Conservation (phyloP, 2,888 invertebrate species). For the Abrostola tripartita region DNA sequence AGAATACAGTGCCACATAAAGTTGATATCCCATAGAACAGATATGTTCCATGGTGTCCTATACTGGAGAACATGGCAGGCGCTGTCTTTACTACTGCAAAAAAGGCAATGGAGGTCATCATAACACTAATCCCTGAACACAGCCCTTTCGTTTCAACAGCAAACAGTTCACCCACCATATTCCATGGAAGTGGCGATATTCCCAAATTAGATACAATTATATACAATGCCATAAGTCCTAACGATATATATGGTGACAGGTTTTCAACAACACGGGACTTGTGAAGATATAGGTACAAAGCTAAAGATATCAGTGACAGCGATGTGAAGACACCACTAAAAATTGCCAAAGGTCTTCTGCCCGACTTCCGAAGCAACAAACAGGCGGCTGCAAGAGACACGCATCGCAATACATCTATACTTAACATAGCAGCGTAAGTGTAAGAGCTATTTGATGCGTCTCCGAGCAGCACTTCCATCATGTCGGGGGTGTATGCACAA, state of each 20-base stretch:
- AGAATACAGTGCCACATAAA: constrained; percentile 88
- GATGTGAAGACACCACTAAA: constrained; percentile 90
- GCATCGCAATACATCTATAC: constrained; percentile 90
- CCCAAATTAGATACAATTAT: constrained; percentile 89
- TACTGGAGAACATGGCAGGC: constrained; percentile 87
- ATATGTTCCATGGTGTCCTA: constrained; percentile 90
- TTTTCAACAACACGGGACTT: constrained; percentile 64
- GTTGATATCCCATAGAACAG: constrained; percentile 89
- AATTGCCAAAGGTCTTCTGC: constrained; percentile 90
- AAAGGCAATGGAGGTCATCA: constrained; percentile 90
- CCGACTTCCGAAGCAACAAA: constrained; percentile 87
- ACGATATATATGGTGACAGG: constrained; percentile 75
- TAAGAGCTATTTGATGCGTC: constrained; percentile 77
- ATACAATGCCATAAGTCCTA: constrained; percentile 88
- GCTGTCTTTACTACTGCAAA: constrained; percentile 91
- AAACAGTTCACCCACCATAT: constrained; percentile 92
- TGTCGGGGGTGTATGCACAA: constrained; percentile 91
- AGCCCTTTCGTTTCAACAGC: constrained; percentile 90
- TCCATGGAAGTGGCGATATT: constrained; percentile 91
- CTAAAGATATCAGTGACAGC: constrained; percentile 87
- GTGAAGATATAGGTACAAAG: constrained; percentile 81
- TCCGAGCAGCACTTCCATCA: constrained; percentile 89
- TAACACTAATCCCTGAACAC: constrained; percentile 91
- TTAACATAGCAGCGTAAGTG: constrained; percentile 90
- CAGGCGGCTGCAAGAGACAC: constrained; percentile 89